phyloP scores from a whole-genome alignment of 1,140 invertebrate species.

The Leucophenga varia region DNA sequence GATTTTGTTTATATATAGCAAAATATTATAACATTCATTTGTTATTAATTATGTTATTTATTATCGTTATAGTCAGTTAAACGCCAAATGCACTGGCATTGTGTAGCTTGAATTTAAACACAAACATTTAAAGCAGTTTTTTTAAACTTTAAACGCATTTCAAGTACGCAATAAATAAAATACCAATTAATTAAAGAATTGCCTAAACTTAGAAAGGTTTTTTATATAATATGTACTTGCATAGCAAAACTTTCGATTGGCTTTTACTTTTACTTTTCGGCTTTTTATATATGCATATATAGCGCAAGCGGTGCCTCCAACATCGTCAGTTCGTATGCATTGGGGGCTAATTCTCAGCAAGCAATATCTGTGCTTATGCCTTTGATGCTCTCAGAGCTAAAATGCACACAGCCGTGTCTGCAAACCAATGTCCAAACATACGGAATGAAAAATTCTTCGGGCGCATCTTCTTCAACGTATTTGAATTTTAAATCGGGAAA shows the following conservation, averaged over 20 bases:
- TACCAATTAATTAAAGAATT: too few relatives aligned
- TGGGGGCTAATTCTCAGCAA: conserved; percentile 43
- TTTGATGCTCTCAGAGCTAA: conserved; percentile 67
- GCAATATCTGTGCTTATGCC: conserved; percentile 49
- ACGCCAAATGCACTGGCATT: not conserved
- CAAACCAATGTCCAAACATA: conserved; percentile 96
- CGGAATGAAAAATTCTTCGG: conserved; percentile 99
- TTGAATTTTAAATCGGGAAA: conserved; percentile 98
- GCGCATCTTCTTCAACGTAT: conserved; percentile 98
- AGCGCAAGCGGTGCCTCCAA: too few relatives aligned
- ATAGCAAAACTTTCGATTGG: too few relatives aligned
- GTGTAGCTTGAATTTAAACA: too few relatives aligned
- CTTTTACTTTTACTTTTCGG: too few relatives aligned
- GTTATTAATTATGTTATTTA: conserved; percentile 12
- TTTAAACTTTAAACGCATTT: too few relatives aligned
- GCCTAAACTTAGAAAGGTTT: too few relatives aligned
- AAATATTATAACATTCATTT: conserved; percentile 27
- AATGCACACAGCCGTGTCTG: conserved; percentile 78
- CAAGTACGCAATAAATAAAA: too few relatives aligned
- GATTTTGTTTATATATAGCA: too few relatives aligned
- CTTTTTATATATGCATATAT: too few relatives aligned
- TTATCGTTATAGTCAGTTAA: conserved; percentile 9
- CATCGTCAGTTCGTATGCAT: not conserved
- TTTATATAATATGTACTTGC: too few relatives aligned
- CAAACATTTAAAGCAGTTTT: too few relatives aligned